phyloP scores from a whole-genome alignment of 2,888 invertebrate genomes.

The Stegana nigrithorax region DNA sequence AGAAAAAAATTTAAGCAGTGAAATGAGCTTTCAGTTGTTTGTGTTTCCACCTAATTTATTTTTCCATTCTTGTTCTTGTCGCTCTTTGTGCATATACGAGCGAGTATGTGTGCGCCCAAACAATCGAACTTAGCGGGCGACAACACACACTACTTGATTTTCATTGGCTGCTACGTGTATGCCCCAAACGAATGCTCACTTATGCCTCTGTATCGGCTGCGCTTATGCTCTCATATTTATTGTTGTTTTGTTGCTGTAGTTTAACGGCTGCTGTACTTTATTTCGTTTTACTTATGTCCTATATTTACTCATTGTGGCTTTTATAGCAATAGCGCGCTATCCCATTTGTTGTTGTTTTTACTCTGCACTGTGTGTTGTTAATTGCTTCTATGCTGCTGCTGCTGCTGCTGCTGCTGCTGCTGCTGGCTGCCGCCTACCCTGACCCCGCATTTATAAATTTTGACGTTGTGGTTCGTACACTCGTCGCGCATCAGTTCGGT shows the following conservation, averaged over 20 bases:
- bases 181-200: constrained; percentile 22
- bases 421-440: neutral
- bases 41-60: too few relatives aligned
- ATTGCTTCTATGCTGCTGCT: constrained; percentile 6
- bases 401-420: neutral
- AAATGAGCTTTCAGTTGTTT: constrained; percentile 49
- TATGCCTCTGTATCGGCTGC: constrained; percentile 1
- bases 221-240: neutral
- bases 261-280: constrained; percentile 4
- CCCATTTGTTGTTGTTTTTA: neutral
- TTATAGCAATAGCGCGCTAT: neutral
- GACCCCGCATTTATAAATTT: neutral
- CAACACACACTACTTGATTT: constrained; percentile 48
- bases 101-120: constrained; percentile 27
- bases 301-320: neutral
- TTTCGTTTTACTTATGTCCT: neutral
- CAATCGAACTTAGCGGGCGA: constrained; percentile 21
- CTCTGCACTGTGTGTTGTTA: constrained; percentile 7
- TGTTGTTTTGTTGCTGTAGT: constrained; percentile 4
- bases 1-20: constrained; percentile 29
- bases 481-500: neutral
- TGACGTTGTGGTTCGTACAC: neutral
- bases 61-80: too few relatives aligned
- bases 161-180: constrained; percentile 37
- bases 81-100: too few relatives aligned